A percentile compares a stretch with the other conserved stretches of the same genome.
Evolutionary conservation across 2,113 vertebrate genomes (phyloP).

Genomic region (Thamnaconus septentrionalis): DNA sequence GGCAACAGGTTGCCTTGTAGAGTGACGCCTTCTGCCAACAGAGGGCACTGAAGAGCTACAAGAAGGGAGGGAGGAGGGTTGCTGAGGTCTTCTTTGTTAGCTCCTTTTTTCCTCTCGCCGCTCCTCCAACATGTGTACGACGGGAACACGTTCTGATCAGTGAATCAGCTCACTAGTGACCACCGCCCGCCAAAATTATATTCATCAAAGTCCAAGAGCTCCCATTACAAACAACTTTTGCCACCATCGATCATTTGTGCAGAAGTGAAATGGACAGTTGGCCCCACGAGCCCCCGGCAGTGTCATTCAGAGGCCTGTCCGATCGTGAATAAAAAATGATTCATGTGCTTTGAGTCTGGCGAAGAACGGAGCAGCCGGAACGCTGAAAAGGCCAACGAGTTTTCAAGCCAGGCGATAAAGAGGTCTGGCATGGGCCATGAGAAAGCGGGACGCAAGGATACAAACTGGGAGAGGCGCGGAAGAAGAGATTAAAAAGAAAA

Average conservation of each 20-base stretch:
- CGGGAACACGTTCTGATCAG: conserved; percentile 11
- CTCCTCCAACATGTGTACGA: conserved; percentile 10
- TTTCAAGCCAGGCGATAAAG: conserved; percentile 15
- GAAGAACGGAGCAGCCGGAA: conserved; percentile 31
- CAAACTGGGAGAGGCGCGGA: conserved; percentile 4
- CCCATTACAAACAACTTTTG: conserved; percentile 30
- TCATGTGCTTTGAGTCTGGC: conserved; percentile 40
- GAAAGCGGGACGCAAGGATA: conserved; percentile 31
- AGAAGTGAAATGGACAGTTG: conserved; percentile 44
- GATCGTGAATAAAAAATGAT: conserved; percentile 64
- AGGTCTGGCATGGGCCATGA: conserved; percentile 22
- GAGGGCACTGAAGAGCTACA: conserved; percentile 69
- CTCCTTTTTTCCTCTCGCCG: conserved; percentile 21
- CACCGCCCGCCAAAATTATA: conserved; percentile 24
- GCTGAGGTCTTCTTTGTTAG: conserved; percentile 58
- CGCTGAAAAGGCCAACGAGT: conserved; percentile 1
- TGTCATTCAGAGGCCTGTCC: conserved; percentile 59
- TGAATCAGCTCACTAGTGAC: conserved; percentile 9
- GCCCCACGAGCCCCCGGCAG: conserved; percentile 54
- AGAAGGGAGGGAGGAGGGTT: conserved; percentile 16
- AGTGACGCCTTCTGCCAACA: conserved; percentile 53
- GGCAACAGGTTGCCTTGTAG: conserved; percentile 73
- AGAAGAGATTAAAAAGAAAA: conserved; percentile 27
- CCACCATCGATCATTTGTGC: conserved; percentile 59
- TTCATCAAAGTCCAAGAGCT: conserved; percentile 27